phyloP scores from a whole-genome alignment of 2,797 vertebrate genomes.

The Mus minutoides region DNA sequence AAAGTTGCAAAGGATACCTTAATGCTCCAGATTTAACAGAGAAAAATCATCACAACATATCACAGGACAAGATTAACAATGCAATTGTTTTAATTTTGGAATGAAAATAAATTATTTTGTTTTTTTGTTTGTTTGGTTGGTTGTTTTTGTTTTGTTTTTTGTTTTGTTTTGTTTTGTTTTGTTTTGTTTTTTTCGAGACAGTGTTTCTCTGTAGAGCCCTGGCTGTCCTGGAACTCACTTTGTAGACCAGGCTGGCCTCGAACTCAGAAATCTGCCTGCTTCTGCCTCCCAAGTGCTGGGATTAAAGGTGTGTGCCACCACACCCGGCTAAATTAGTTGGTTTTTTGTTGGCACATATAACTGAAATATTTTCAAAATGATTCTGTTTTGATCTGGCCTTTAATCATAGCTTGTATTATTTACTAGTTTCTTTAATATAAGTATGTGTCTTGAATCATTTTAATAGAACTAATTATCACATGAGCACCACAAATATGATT shows the following conservation, averaged over 20 bases:
- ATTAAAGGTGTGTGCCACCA: too few relatives aligned
- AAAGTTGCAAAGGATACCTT: neutral
- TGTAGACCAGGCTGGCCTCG: too few relatives aligned
- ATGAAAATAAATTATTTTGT: too few relatives aligned
- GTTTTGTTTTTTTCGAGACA: too few relatives aligned
- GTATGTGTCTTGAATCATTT: neutral
- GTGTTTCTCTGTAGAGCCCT: too few relatives aligned
- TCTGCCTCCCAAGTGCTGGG: too few relatives aligned
- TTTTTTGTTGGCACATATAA: neutral
- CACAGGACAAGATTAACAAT: neutral
- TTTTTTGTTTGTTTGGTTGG: too few relatives aligned
- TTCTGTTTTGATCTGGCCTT: neutral
- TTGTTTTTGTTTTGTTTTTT: too few relatives aligned
- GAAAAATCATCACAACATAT: neutral
- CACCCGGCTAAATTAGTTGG: too few relatives aligned
- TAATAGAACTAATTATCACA: neutral
- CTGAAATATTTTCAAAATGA: neutral
- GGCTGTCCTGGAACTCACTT: too few relatives aligned
- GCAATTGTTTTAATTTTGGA: neutral
- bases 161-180: too few relatives aligned
- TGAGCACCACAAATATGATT: neutral
- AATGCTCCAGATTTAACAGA: neutral
- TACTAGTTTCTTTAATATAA: neutral
- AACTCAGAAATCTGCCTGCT: too few relatives aligned
- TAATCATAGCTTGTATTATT: neutral